phyloP scores from a whole-genome alignment of 2,113 vertebrate species.

The Pelecanoides urinatrix region DNA sequence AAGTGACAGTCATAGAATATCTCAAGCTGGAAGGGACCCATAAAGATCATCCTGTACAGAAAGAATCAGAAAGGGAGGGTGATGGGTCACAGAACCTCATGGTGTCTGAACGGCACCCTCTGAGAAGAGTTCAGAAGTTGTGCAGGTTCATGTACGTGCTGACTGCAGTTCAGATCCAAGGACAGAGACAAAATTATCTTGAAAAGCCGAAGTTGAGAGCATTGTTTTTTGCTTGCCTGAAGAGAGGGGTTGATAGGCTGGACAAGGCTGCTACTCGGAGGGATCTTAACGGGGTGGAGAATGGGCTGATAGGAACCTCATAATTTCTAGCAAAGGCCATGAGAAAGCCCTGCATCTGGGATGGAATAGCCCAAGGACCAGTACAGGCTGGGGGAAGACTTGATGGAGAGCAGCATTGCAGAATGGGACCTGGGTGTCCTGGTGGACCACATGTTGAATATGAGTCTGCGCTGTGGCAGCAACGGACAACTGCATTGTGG shows the following conservation, averaged over 20 bases:
- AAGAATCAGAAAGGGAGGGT: background rate
- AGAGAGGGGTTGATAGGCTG: background rate
- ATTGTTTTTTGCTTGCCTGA: background rate
- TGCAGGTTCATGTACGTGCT: background rate
- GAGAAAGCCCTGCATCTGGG: background rate
- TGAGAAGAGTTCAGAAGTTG: background rate
- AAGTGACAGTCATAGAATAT: background rate
- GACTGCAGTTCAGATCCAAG: background rate
- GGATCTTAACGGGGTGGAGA: background rate
- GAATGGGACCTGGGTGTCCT: background rate
- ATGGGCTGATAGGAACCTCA: background rate
- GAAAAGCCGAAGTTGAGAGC: background rate
- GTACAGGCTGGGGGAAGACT: background rate
- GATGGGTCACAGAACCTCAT: background rate
- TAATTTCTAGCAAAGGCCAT: background rate
- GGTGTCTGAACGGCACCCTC: background rate
- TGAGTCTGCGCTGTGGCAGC: background rate
- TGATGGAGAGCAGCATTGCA: background rate
- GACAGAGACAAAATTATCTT: background rate
- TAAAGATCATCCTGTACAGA: background rate
- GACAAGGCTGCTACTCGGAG: background rate
- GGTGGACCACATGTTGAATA: background rate
- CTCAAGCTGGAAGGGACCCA: background rate
- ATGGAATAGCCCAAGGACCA: background rate
- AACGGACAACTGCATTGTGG: accelerated